Evolutionary conservation across 2,797 vertebrate species (phyloP).

Genomic region (Menidia menidia): DNA sequence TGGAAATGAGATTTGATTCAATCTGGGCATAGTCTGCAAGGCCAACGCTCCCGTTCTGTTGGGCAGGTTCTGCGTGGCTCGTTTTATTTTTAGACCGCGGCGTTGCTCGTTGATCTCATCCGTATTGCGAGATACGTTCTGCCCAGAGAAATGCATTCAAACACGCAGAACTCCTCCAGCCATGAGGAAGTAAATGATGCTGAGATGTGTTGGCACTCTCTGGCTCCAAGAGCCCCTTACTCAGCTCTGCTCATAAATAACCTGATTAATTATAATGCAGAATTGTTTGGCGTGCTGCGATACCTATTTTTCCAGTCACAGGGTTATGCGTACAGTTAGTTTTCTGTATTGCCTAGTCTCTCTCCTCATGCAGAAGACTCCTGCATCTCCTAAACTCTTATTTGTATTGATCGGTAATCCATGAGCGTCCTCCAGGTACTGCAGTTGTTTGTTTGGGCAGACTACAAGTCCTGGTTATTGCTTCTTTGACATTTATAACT

Average conservation of each 20-base stretch:
- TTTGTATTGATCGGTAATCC: conserved; percentile 20
- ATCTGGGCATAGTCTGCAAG: conserved; percentile 23
- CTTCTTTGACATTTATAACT: conserved; percentile 6
- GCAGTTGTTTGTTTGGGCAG: not conserved
- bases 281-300: not conserved
- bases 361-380: not conserved
- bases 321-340: not conserved
- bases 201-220: conserved; percentile 60
- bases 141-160: conserved; percentile 54
- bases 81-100: conserved; percentile 74
- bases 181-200: conserved; percentile 71
- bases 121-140: conserved; percentile 52
- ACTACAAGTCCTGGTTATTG: not conserved
- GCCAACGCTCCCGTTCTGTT: conserved; percentile 32
- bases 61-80: conserved; percentile 43
- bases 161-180: conserved; percentile 68
- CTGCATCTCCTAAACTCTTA: not conserved
- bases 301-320: not conserved
- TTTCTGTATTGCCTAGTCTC: conserved; percentile 1
- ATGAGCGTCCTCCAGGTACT: not conserved
- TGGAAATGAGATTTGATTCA: conserved; percentile 35
- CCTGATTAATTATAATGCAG: conserved; percentile 15
- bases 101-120: conserved; percentile 56
- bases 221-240: conserved; percentile 29
- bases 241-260: conserved; percentile 35